Evolutionary conservation across 2,797 vertebrate genomes (phyloP).

Genomic region (Phrynocephalus vlangalii): DNA sequence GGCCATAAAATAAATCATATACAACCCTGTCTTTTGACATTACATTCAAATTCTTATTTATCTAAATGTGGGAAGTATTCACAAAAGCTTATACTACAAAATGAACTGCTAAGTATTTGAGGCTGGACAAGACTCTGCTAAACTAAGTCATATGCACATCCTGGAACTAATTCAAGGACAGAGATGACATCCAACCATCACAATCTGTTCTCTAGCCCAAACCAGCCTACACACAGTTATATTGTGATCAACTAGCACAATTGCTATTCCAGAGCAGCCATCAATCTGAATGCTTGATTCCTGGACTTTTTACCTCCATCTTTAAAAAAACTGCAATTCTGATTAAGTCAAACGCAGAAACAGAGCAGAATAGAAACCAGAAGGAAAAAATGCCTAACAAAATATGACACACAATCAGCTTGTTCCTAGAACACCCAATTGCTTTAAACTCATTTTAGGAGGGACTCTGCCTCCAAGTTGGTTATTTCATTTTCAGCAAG

Average conservation of each 20-base stretch:
- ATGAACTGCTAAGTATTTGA: background rate
- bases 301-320: background rate
- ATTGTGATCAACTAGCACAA: slow-evolving; percentile 17
- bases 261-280: background rate
- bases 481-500: background rate
- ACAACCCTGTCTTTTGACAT: background rate
- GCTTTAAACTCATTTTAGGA: background rate
- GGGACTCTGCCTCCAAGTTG: background rate
- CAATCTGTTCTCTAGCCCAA: slow-evolving; percentile 11
- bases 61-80: background rate
- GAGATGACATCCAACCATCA: background rate
- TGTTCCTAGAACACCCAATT: background rate
- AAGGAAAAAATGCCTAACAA: background rate
- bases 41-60: background rate
- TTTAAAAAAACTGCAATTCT: slow-evolving; percentile 15
- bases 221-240: slow-evolving; percentile 3
- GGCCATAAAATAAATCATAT: background rate
- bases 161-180: slow-evolving; percentile 8
- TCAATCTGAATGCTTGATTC: background rate
- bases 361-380: background rate
- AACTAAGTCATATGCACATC: background rate
- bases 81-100: background rate
- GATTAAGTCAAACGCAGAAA: slow-evolving; percentile 9
- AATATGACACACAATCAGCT: background rate
- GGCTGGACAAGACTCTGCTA: background rate